These are phyloP conservation scores for Rachycentron canadum DNA, from an alignment of 2,797 vertebrate genomes.

Conservation along the genomic window DNA sequence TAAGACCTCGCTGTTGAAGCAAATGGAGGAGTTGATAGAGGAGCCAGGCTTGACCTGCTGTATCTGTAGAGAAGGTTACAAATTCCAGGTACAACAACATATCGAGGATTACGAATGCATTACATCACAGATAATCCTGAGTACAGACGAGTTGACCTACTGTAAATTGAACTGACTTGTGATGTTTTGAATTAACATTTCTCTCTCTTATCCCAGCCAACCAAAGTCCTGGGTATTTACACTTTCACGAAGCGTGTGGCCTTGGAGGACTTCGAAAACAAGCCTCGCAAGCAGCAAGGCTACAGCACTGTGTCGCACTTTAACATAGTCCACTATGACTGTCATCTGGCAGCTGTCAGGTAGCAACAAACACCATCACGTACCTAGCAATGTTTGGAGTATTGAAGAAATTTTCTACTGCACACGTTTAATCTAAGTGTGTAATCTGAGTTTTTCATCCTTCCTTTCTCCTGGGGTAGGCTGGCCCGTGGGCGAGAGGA, in stretches of 20 bases:
- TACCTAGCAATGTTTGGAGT: background rate
- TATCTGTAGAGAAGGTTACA: conserved; percentile 98
- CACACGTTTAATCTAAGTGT: background rate
- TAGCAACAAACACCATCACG: conserved; percentile 61
- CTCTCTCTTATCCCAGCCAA: conserved; percentile 86
- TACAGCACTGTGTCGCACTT: conserved; percentile 99
- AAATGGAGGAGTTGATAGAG: conserved; percentile 99
- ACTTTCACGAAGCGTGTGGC: conserved; percentile 97
- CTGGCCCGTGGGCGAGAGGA: conserved; percentile 97
- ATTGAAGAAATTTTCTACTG: too few species aligned
- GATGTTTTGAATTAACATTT: conserved; percentile 15
- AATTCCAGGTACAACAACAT: conserved; percentile 91
- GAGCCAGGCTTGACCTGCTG: conserved; percentile 98
- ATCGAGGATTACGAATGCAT: background rate
- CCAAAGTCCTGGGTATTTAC: conserved; percentile 98
- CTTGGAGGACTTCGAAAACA: conserved; percentile 97
- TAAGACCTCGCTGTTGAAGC: conserved; percentile 96
- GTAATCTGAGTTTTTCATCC: background rate
- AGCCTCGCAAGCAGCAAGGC: conserved; percentile 97
- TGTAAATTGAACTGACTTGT: background rate
- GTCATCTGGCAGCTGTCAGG: conserved; percentile 98
- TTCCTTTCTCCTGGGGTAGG: conserved; percentile 72
- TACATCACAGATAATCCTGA: too few species aligned
- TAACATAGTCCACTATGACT: conserved; percentile 99
- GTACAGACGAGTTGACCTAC: too few species aligned